These are phyloP conservation scores for Eurystomus glaucurus DNA, from an alignment of 2,797 vertebrate genomes.

Conservation along the genomic window DNA sequence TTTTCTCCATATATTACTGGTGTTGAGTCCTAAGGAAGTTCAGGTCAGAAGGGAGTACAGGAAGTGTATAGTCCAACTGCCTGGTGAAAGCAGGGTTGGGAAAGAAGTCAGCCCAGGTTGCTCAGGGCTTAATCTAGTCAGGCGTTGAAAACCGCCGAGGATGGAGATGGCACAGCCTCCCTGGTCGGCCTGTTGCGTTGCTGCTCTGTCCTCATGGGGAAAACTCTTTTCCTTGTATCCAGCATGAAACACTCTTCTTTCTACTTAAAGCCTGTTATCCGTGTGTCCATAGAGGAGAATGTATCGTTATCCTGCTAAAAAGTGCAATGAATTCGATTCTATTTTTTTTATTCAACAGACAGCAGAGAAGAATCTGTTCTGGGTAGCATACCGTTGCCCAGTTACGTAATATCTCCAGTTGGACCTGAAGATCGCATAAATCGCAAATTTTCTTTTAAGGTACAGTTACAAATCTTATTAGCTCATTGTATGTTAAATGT, in stretches of 20 bases:
- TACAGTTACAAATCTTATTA: conserved; percentile 68
- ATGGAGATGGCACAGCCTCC: not conserved
- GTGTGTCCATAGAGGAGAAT: not conserved
- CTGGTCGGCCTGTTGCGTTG: not conserved
- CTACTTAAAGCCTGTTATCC: not conserved
- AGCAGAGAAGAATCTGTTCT: conserved; percentile 96
- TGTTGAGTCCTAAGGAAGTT: not conserved
- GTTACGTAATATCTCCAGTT: conserved; percentile 94
- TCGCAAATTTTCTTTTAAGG: conserved; percentile 99
- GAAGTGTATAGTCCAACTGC: not conserved
- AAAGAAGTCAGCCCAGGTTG: not conserved
- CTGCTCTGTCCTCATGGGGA: not conserved
- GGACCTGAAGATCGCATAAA: conserved; percentile 94
- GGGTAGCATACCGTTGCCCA: conserved; percentile 96
- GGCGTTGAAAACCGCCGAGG: rapidly evolving
- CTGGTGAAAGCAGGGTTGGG: not conserved
- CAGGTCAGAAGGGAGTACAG: not conserved
- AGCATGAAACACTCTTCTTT: not conserved
- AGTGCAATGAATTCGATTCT: not conserved
- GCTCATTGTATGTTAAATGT: not conserved
- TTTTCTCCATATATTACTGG: rapidly evolving
- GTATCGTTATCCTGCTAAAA: not conserved
- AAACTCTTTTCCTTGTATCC: not conserved
- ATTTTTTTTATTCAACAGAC: conserved; percentile 84
- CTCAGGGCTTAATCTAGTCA: not conserved